These are phyloP conservation scores for Hydrochoerus hydrochaeris DNA, from an alignment of 2,113 vertebrate genomes.

Conservation along the genomic window DNA sequence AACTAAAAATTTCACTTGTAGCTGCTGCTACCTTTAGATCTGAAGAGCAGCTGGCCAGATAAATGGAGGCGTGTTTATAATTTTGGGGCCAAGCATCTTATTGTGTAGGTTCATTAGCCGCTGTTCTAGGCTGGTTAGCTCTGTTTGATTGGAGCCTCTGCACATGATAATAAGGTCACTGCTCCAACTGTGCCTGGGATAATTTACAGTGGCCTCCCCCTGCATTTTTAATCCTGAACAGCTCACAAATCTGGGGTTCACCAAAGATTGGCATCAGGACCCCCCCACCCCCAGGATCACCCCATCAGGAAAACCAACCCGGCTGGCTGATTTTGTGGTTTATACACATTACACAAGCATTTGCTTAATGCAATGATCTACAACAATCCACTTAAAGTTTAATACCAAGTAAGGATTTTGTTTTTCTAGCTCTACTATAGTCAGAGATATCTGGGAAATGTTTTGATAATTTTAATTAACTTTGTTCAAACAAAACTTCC, in stretches of 20 bases:
- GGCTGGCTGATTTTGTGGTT: neutral
- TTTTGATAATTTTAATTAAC: constrained; percentile 18
- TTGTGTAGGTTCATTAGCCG: constrained; percentile 18
- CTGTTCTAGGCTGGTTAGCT: constrained; percentile 21
- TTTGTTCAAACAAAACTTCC: constrained; percentile 12
- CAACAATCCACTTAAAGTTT: neutral
- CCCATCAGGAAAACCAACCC: neutral
- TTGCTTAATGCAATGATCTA: neutral
- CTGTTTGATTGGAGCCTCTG: neutral
- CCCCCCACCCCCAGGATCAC: too few species aligned
- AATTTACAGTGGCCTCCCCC: constrained; percentile 15
- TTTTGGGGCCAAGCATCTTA: constrained; percentile 47
- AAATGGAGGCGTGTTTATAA: constrained; percentile 12
- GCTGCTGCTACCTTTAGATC: neutral
- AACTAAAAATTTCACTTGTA: constrained; percentile 18
- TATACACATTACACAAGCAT: neutral
- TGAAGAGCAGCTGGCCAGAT: constrained; percentile 1
- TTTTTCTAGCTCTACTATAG: neutral
- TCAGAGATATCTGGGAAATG: constrained; percentile 17
- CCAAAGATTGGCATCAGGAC: neutral
- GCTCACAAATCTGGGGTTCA: neutral
- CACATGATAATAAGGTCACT: neutral
- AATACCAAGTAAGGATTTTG: neutral
- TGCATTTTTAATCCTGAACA: constrained; percentile 22
- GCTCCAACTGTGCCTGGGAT: neutral